phyloP scores from a whole-genome alignment of 2,797 vertebrate species.

The Sebastes nivosus region DNA sequence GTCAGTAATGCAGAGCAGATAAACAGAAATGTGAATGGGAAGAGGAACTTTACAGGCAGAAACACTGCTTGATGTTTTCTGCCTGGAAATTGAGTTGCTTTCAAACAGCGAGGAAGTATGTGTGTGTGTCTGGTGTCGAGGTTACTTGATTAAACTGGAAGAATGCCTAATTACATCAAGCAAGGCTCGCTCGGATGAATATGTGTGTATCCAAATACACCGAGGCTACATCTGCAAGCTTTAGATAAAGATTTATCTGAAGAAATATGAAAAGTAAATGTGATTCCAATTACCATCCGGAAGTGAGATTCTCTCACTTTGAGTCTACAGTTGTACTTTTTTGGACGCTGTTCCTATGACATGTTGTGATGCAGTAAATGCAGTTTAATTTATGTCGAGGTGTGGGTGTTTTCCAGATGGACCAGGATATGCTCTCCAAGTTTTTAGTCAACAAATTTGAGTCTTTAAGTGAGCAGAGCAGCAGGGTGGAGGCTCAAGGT shows the following conservation, averaged over 20 bases:
- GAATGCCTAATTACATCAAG: slow-evolving; percentile 72
- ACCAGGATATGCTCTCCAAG: neutral
- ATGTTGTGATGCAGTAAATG: neutral
- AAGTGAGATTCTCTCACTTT: slow-evolving; percentile 13
- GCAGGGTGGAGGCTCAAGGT: neutral
- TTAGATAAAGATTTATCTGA: slow-evolving; percentile 70
- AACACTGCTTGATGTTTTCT: slow-evolving; percentile 33
- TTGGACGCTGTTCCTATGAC: neutral
- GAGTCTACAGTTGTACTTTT: slow-evolving; percentile 17
- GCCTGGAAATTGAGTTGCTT: slow-evolving; percentile 42
- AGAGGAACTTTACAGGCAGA: slow-evolving; percentile 29
- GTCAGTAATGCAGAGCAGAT: slow-evolving; percentile 35
- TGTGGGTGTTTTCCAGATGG: slow-evolving; percentile 23
- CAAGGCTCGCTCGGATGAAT: slow-evolving; percentile 40
- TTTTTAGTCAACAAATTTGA: slow-evolving; percentile 13
- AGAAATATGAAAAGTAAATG: slow-evolving; percentile 49
- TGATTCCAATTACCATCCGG: slow-evolving; percentile 36
- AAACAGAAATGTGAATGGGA: slow-evolving; percentile 31
- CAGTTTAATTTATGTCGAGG: slow-evolving; percentile 1
- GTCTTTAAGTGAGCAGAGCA: slow-evolving; percentile 7
- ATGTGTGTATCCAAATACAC: slow-evolving; percentile 59
- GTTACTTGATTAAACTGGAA: slow-evolving; percentile 70
- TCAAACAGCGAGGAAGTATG: slow-evolving; percentile 26
- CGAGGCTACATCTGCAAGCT: slow-evolving; percentile 62
- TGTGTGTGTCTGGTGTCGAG: slow-evolving; percentile 28